Evolutionary conservation across 2,797 vertebrate species (phyloP).

Genomic region (Pangasius macronema): DNA sequence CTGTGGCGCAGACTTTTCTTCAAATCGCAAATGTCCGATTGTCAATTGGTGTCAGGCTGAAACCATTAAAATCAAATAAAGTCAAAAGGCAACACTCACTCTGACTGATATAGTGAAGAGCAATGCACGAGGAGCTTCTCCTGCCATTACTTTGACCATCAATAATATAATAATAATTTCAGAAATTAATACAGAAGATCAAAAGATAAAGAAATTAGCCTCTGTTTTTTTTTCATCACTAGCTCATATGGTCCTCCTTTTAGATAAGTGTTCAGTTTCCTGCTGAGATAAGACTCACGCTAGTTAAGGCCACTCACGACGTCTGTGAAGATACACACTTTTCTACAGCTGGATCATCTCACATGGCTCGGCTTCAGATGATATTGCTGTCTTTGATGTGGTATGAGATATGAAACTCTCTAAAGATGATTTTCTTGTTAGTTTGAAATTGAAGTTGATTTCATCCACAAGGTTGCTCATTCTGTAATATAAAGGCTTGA

Average conservation of each 20-base stretch:
- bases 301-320: conserved; percentile 58
- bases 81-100: conserved; percentile 73
- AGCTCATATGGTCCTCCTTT: conserved; percentile 57
- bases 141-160: conserved; percentile 54
- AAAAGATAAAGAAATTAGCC: conserved; percentile 57
- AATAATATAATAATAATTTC: conserved; percentile 54
- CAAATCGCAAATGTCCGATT: conserved; percentile 52
- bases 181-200: conserved; percentile 42
- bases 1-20: conserved; percentile 35
- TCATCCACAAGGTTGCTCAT: background rate
- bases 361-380: conserved; percentile 10
- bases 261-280: conserved; percentile 61
- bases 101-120: conserved; percentile 36
- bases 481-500: background rate
- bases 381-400: conserved; percentile 24
- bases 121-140: conserved; percentile 30
- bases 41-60: conserved; percentile 52
- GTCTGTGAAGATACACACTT: conserved; percentile 30
- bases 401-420: conserved; percentile 7
- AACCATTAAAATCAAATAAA: conserved; percentile 47
- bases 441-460: background rate
- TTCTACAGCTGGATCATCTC: conserved; percentile 29
- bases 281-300: conserved; percentile 61
- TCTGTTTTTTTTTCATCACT: conserved; percentile 34
- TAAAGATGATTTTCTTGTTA: conserved; percentile 2